phyloP scores from a whole-genome alignment of 2,888 invertebrate species.

The Cremastobaeus sp. region DNA sequence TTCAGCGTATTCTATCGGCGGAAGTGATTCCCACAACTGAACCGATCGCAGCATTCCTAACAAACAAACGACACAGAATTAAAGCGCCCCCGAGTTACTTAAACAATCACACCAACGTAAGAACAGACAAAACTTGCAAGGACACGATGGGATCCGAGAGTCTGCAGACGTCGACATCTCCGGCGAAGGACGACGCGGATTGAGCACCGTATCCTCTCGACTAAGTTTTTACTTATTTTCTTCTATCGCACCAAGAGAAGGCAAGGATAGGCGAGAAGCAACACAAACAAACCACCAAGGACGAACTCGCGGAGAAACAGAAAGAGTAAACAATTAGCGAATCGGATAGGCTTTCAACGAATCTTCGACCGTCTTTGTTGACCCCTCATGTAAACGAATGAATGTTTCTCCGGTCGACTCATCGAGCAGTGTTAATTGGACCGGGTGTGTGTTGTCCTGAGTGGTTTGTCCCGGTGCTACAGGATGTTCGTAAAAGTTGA shows the following conservation, averaged over 20 bases:
- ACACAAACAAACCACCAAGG: conserved; percentile 6
- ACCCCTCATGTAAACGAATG: too few species aligned
- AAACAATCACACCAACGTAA: conserved; percentile 52
- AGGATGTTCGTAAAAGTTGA: conserved; percentile 67
- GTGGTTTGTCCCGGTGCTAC: conserved; percentile 40
- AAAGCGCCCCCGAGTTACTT: conserved; percentile 37
- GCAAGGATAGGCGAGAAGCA: not conserved
- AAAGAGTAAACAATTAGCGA: too few species aligned
- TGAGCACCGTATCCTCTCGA: conserved; percentile 49
- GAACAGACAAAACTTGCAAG: conserved; percentile 25
- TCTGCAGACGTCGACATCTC: conserved; percentile 36
- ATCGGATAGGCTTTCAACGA: not conserved
- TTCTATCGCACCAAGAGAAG: conserved; percentile 24
- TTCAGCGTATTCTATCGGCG: conserved; percentile 75
- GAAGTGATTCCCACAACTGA: conserved; percentile 74
- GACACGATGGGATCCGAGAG: conserved; percentile 36
- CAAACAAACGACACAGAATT: conserved; percentile 57
- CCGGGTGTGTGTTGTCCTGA: conserved; percentile 25
- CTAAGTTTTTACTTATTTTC: conserved; percentile 38
- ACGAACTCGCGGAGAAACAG: too few species aligned
- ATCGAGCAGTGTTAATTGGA: too few species aligned
- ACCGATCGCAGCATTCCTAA: conserved; percentile 61
- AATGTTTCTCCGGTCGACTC: too few species aligned
- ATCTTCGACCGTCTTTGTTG: too few species aligned
- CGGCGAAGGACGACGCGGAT: conserved; percentile 57